phyloP scores from a whole-genome alignment of 2,113 vertebrate genomes.

The Tiliqua scincoides region DNA sequence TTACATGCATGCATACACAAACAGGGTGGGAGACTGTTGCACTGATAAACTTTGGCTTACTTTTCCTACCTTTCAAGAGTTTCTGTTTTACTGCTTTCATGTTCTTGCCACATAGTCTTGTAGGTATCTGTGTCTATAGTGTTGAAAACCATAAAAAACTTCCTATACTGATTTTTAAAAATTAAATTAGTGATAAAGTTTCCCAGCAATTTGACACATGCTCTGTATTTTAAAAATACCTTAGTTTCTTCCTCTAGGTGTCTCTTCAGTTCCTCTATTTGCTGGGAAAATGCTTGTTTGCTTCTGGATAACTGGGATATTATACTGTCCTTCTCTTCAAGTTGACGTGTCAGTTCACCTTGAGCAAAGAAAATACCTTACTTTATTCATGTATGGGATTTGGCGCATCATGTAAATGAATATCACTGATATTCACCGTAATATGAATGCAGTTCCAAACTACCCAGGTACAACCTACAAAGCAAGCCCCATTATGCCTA shows the following conservation, averaged over 20 bases:
- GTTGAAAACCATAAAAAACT: neutral
- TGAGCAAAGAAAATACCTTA: constrained; percentile 23
- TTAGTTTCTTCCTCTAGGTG: constrained; percentile 81
- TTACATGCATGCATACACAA: too few species aligned
- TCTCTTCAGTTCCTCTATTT: constrained; percentile 79
- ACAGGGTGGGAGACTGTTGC: too few species aligned
- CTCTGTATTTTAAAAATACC: constrained; percentile 50
- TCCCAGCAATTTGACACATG: neutral
- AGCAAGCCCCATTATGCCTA: too few species aligned
- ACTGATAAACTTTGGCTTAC: neutral
- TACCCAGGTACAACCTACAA: neutral
- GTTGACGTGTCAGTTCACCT: constrained; percentile 75
- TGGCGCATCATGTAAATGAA: neutral
- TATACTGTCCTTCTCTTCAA: constrained; percentile 76
- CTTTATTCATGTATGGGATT: neutral
- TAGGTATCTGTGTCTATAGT: neutral
- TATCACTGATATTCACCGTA: neutral
- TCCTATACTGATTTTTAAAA: neutral
- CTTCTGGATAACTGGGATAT: constrained; percentile 75
- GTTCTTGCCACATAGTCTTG: neutral
- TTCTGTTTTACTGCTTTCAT: neutral
- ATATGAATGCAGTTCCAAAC: neutral
- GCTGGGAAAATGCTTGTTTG: constrained; percentile 77
- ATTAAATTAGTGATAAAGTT: neutral
- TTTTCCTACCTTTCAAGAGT: neutral